Percentiles rank a stretch among this genome's conserved stretches.
These are phyloP conservation scores for Allolobophora icterica DNA, from an alignment of 2,888 invertebrate species.

Conservation along the genomic window DNA sequence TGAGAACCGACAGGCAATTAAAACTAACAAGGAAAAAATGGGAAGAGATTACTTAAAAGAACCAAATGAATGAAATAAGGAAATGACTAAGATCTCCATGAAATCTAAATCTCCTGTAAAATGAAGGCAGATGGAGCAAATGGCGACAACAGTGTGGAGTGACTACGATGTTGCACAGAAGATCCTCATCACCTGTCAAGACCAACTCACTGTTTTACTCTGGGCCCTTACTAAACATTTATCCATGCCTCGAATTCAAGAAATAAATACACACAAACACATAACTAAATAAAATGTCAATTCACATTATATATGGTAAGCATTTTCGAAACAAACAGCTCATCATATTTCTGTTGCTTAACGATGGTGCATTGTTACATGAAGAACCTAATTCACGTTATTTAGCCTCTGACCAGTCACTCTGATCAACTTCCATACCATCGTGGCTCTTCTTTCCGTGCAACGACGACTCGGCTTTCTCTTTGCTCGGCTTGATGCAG, in stretches of 20 bases:
- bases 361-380: neutral
- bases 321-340: neutral
- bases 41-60: no score
- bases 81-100: no score
- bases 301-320: neutral
- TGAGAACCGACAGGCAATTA: no score
- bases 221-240: neutral
- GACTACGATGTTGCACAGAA: no score
- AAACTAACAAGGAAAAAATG: neutral
- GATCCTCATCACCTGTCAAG: neutral
- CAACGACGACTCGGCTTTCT: neutral
- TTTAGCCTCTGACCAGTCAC: neutral
- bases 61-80: neutral
- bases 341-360: neutral
- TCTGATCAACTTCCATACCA: neutral
- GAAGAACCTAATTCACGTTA: neutral
- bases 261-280: neutral
- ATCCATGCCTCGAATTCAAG: neutral
- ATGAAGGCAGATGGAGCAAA: no score
- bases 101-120: no score
- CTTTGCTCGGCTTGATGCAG: slow-evolving; percentile 22
- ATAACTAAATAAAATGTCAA: neutral
- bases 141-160: no score
- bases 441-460: neutral
- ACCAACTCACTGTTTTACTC: neutral